These are phyloP conservation scores for Apteryx mantelli DNA, from an alignment of 2,113 vertebrate species.

Conservation along the genomic window DNA sequence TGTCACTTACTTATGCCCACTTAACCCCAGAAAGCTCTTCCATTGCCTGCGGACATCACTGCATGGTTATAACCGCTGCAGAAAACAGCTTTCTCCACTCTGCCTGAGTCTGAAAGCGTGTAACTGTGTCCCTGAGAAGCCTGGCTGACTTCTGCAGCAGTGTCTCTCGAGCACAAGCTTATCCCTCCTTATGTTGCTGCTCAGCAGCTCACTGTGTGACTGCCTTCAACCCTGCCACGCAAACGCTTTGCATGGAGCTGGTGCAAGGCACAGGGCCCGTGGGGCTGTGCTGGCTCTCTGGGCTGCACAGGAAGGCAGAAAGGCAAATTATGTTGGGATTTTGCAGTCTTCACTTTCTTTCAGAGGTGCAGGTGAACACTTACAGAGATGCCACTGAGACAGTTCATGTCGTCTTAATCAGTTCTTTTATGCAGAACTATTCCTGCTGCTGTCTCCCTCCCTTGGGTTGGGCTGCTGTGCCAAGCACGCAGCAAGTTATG, in stretches of 20 bases:
- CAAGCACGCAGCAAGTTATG: background rate
- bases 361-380: background rate
- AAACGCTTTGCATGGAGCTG: background rate
- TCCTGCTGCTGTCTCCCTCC: background rate
- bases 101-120: background rate
- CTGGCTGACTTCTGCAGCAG: too few relatives aligned
- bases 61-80: background rate
- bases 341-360: background rate
- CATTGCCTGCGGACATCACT: background rate
- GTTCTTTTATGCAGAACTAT: accelerated
- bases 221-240: background rate
- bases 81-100: background rate
- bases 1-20: background rate
- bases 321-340: accelerated
- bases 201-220: background rate
- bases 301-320: background rate
- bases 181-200: background rate
- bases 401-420: accelerated
- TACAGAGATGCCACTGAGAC: background rate
- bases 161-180: background rate
- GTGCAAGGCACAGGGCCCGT: too few relatives aligned
- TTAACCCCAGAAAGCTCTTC: background rate
- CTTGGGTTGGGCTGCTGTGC: background rate
- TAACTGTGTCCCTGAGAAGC: too few relatives aligned
- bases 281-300: background rate